Evolutionary conservation across 2,113 vertebrate genomes (phyloP).

Genomic region (Colaptes auratus): DNA sequence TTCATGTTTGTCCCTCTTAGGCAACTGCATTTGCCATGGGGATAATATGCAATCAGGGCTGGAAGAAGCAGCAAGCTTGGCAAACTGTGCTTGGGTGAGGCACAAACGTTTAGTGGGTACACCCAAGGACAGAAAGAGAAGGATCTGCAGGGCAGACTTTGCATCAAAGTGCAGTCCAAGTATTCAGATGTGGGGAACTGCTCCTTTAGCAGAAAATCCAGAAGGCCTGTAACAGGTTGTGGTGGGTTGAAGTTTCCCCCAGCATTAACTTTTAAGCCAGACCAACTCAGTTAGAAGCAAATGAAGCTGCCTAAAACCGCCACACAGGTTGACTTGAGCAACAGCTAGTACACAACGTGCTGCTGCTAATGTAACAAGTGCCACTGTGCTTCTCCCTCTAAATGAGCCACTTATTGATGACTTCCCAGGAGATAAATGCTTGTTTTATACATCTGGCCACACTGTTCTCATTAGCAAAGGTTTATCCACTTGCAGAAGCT

Average conservation of each 20-base stretch:
- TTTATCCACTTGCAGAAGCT: background rate
- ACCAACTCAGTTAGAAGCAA: no score
- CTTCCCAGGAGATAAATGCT: background rate
- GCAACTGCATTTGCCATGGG: constrained; percentile 46
- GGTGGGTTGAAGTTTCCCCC: no score
- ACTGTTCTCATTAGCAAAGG: background rate
- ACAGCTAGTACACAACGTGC: background rate
- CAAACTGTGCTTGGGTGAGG: background rate
- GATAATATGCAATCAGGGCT: constrained; percentile 12
- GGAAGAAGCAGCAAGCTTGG: background rate
- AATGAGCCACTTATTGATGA: background rate
- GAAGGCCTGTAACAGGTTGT: no score
- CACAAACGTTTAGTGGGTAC: background rate
- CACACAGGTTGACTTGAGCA: background rate
- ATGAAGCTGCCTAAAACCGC: no score
- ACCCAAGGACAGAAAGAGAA: background rate
- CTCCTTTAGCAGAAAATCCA: background rate
- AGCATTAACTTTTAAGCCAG: no score
- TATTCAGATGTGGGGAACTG: background rate
- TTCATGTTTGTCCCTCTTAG: constrained; percentile 38
- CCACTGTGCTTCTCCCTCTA: background rate
- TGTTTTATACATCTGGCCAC: background rate
- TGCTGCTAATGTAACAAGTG: background rate
- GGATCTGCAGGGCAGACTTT: background rate
- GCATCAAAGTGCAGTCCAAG: background rate